Evolutionary conservation across 2,113 vertebrate genomes (phyloP).

Genomic region (Protomyctophum bolini): DNA sequence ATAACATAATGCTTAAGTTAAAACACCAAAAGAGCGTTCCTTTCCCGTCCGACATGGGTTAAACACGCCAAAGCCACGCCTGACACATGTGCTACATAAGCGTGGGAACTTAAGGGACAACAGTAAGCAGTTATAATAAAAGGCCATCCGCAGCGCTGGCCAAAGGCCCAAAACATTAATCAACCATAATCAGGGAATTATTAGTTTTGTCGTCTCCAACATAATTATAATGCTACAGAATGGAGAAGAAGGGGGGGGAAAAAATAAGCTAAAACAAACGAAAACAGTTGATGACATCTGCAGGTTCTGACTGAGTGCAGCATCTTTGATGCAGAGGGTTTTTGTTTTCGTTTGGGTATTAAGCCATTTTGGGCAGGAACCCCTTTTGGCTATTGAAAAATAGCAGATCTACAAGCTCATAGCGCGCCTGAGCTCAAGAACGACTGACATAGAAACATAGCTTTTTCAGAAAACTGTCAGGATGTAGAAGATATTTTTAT

Average conservation of each 20-base stretch:
- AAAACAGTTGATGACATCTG: slow-evolving; percentile 23
- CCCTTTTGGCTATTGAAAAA: no score
- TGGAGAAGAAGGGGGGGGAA: neutral
- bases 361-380: no score
- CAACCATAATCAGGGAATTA: slow-evolving; percentile 10
- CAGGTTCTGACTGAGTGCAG: slow-evolving; percentile 45
- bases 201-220: slow-evolving; percentile 16
- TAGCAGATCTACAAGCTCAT: no score
- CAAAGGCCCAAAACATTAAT: slow-evolving; percentile 1
- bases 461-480: no score
- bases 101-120: slow-evolving; percentile 8
- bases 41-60: no score
- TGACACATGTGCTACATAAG: slow-evolving; percentile 33
- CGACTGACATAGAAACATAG: no score
- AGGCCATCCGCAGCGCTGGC: slow-evolving; percentile 10
- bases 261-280: neutral
- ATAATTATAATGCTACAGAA: neutral
- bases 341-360: slow-evolving; percentile 18
- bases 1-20: no score
- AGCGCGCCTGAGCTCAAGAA: no score
- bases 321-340: slow-evolving; percentile 31
- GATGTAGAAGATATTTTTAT: no score
- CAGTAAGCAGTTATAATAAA: slow-evolving; percentile 19
- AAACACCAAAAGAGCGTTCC: no score
- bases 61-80: slow-evolving; percentile 39